A percentile compares a stretch with the other conserved stretches of the same genome.
Evolutionary conservation across 1,140 invertebrate species (phyloP).

Genomic region (Agrilus planipennis): DNA sequence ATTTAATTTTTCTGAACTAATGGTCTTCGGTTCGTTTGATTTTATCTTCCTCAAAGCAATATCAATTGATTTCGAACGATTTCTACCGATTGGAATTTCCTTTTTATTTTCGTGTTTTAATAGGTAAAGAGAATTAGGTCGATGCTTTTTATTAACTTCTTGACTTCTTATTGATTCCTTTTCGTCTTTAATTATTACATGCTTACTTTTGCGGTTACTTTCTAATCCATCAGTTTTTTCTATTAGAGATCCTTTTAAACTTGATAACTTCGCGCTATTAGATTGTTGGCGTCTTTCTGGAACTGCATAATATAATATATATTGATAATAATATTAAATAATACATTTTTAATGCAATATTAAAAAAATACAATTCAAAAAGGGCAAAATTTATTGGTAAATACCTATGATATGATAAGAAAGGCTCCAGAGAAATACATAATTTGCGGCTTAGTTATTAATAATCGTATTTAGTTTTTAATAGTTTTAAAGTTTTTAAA

Average conservation of each 20-base stretch:
- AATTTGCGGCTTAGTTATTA: not conserved
- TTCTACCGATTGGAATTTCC: constrained; percentile 13
- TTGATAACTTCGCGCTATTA: constrained; percentile 20
- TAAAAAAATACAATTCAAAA: not conserved
- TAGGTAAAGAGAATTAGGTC: constrained; percentile 21
- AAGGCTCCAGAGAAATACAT: not conserved
- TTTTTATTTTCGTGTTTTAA: constrained; percentile 13
- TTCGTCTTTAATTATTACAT: constrained; percentile 27
- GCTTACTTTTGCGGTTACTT: constrained; percentile 10
- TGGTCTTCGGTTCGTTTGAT: constrained; percentile 10
- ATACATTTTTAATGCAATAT: not conserved
- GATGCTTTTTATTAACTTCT: constrained; percentile 11
- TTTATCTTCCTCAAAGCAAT: constrained; percentile 14
- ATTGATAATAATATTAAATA: not conserved
- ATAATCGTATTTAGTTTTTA: not conserved
- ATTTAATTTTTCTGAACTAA: constrained; percentile 31
- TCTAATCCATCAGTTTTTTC: not conserved
- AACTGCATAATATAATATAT: constrained; percentile 14
- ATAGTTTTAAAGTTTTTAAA: too few relatives aligned
- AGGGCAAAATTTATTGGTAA: not conserved
- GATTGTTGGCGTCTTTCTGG: constrained; percentile 16
- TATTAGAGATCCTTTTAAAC: constrained; percentile 16
- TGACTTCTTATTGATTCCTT: not conserved
- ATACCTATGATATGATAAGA: too few relatives aligned
- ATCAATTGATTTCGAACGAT: constrained; percentile 30